Percentiles rank a stretch among this genome's conserved stretches.
These are phyloP conservation scores for Paraescarpia echinospica DNA, from an alignment of 1,140 invertebrate genomes.

Conservation along the genomic window DNA sequence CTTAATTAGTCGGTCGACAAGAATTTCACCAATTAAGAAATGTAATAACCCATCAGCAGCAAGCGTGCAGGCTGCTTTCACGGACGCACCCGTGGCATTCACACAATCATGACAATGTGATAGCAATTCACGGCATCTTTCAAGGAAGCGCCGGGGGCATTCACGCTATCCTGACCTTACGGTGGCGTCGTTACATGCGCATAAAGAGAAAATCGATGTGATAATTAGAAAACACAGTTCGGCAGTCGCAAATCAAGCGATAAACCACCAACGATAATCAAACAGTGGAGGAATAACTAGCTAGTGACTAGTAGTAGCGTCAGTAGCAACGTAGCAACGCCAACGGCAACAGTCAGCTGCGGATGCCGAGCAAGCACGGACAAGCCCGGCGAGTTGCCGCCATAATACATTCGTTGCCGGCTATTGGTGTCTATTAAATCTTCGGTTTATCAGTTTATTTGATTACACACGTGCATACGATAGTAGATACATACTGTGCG, in stretches of 20 bases:
- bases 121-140: neutral
- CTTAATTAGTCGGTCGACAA: neutral
- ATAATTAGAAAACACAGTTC: neutral
- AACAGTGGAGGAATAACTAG: neutral
- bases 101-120: neutral
- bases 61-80: too few relatives aligned
- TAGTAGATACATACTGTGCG: neutral
- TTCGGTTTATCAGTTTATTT: neutral
- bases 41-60: neutral
- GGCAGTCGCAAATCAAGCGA: neutral
- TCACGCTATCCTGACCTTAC: neutral
- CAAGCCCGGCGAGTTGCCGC: neutral
- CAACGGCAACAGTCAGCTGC: neutral
- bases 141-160: neutral
- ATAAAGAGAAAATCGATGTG: constrained; percentile 1
- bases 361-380: neutral
- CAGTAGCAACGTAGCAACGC: too few relatives aligned
- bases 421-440: neutral
- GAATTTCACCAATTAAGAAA: neutral
- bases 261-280: neutral
- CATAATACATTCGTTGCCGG: neutral
- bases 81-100: neutral
- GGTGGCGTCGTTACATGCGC: neutral
- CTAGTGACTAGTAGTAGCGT: too few relatives aligned
- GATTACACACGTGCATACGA: neutral